Evolutionary conservation across 2,113 vertebrate genomes (phyloP).

Genomic region (Hyperopisus bebe): DNA sequence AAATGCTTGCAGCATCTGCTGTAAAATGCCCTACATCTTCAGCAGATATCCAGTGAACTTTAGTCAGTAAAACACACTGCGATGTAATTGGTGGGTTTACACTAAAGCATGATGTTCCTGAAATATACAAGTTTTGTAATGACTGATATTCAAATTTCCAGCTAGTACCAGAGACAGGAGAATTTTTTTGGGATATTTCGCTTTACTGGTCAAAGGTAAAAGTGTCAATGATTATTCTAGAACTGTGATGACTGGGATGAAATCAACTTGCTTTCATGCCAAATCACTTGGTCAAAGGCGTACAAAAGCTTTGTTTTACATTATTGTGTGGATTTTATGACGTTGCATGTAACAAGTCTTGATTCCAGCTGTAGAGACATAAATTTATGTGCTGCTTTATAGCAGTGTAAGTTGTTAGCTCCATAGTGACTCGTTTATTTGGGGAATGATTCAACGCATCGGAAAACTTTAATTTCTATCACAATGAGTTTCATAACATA

Average conservation of each 20-base stretch:
- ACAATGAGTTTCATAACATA: background rate
- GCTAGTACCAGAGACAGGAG: background rate
- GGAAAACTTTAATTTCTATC: background rate
- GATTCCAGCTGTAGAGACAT: background rate
- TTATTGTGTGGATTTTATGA: background rate
- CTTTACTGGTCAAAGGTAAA: background rate
- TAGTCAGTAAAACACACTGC: background rate
- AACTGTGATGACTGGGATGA: background rate
- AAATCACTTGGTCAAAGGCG: background rate
- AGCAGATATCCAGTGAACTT: background rate
- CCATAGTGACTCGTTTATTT: background rate
- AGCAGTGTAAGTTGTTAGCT: background rate
- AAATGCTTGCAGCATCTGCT: background rate
- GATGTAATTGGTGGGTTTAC: background rate
- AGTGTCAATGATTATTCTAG: background rate
- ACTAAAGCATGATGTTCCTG: background rate
- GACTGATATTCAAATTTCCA: background rate
- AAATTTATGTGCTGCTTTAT: background rate
- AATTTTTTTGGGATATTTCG: background rate
- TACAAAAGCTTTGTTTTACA: background rate
- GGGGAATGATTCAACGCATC: background rate
- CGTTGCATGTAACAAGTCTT: background rate
- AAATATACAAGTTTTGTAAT: background rate
- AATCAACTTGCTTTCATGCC: background rate
- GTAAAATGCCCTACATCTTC: background rate